These are phyloP conservation scores for Agriotes lineatus DNA, from an alignment of 2,888 invertebrate species.

Conservation along the genomic window DNA sequence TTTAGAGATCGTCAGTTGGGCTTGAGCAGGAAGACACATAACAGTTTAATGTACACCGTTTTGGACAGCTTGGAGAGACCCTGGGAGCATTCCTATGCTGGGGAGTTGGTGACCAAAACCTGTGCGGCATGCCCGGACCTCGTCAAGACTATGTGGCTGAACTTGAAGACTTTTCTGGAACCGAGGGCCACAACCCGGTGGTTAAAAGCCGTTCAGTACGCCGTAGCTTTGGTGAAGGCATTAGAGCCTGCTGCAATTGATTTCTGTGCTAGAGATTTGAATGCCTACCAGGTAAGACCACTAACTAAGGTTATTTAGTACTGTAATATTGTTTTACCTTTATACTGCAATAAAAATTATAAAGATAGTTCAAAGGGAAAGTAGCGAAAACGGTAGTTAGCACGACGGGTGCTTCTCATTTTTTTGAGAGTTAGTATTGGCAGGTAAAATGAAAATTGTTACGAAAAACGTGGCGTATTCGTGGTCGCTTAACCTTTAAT, in stretches of 20 bases:
- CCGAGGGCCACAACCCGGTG: slow-evolving; percentile 71
- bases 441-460: too few species aligned
- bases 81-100: slow-evolving; percentile 76
- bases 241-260: slow-evolving; percentile 69
- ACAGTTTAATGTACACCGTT: slow-evolving; percentile 73
- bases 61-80: slow-evolving; percentile 76
- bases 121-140: slow-evolving; percentile 80
- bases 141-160: slow-evolving; percentile 72
- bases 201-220: slow-evolving; percentile 68
- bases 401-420: too few species aligned
- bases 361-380: too few species aligned
- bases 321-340: not conserved
- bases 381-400: too few species aligned
- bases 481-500: too few species aligned
- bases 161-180: slow-evolving; percentile 73
- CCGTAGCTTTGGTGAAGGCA: slow-evolving; percentile 65
- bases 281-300: slow-evolving; percentile 63
- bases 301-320: not conserved
- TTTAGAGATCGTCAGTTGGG: slow-evolving; percentile 79
- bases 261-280: slow-evolving; percentile 66
- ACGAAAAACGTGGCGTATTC: too few species aligned
- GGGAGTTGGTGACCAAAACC: slow-evolving; percentile 74
- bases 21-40: slow-evolving; percentile 69
- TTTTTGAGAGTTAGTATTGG: too few species aligned
- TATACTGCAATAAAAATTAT: too few species aligned